Percentiles rank a stretch among this genome's conserved stretches.
Conservation (phyloP, 1,140 invertebrate species). For the Magallana angulata region DNA sequence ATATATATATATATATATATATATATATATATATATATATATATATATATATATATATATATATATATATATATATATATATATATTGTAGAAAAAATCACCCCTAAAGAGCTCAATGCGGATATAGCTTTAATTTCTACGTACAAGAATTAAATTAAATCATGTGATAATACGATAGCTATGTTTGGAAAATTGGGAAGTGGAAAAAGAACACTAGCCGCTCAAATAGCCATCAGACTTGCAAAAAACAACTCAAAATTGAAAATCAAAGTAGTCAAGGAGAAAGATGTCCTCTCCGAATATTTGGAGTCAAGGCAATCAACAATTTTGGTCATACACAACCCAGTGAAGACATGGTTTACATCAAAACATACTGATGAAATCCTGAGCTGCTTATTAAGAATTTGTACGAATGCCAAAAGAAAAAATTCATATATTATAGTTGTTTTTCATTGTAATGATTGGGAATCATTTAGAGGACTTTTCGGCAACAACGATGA, state of each 20-base stretch:
- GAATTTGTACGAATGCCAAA: not conserved
- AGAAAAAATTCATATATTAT: not conserved
- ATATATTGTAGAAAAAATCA: too few relatives aligned
- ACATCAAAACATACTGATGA: not conserved
- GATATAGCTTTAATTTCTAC: too few relatives aligned
- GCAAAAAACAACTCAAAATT: not conserved
- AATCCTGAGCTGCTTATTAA: not conserved
- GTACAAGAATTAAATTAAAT: not conserved
- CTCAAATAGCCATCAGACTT: not conserved
- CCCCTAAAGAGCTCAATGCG: too few relatives aligned
- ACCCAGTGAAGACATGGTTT: not conserved
- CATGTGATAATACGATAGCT: not conserved
- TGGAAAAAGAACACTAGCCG: not conserved
- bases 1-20: too few relatives aligned
- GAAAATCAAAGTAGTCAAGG: not conserved
- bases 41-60: too few relatives aligned
- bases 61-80: too few relatives aligned
- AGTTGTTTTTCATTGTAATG: not conserved
- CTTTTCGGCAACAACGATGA: not conserved
- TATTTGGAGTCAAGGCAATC: not conserved
- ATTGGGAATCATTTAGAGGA: not conserved
- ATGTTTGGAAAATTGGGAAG: not conserved
- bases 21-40: too few relatives aligned
- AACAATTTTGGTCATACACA: not conserved
- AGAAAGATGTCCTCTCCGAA: not conserved